phyloP scores from a whole-genome alignment of 2,888 invertebrate species.

The Lottia gigantea region DNA sequence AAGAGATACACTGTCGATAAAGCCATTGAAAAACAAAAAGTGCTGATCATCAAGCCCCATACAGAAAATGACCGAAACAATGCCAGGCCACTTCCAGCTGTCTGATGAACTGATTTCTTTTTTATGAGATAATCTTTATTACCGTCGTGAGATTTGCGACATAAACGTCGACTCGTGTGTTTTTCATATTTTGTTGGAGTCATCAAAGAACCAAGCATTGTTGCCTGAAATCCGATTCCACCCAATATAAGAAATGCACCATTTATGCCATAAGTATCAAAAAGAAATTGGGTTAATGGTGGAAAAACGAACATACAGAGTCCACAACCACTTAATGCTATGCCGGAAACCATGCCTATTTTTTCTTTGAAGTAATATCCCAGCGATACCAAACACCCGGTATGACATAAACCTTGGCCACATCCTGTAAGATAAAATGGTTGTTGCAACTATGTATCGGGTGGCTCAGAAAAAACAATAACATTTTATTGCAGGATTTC shows the following conservation, averaged over 20 bases:
- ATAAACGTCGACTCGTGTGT: neutral
- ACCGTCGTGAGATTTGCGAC: neutral
- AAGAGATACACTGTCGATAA: neutral
- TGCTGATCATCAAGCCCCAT: neutral
- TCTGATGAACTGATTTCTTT: neutral
- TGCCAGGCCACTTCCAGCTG: no score
- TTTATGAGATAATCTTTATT: neutral
- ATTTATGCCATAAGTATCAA: neutral
- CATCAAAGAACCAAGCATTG: neutral
- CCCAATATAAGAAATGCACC: neutral
- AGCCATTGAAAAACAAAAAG: neutral
- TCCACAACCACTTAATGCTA: neutral
- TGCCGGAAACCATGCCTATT: neutral
- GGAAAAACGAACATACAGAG: neutral
- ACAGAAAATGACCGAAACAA: neutral
- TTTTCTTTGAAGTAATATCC: slow-evolving; percentile 4
- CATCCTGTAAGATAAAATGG: neutral
- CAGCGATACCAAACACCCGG: neutral
- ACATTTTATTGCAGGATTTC: no score
- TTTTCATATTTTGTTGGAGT: neutral
- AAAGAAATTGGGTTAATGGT: neutral
- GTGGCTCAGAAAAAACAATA: no score
- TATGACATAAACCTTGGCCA: neutral
- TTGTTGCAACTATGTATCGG: no score
- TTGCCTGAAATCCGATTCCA: neutral